A percentile compares a stretch with the other conserved stretches of the same genome.
phyloP scores from a whole-genome alignment of 1,140 invertebrate species.

The Drosophila malerkotliana region DNA sequence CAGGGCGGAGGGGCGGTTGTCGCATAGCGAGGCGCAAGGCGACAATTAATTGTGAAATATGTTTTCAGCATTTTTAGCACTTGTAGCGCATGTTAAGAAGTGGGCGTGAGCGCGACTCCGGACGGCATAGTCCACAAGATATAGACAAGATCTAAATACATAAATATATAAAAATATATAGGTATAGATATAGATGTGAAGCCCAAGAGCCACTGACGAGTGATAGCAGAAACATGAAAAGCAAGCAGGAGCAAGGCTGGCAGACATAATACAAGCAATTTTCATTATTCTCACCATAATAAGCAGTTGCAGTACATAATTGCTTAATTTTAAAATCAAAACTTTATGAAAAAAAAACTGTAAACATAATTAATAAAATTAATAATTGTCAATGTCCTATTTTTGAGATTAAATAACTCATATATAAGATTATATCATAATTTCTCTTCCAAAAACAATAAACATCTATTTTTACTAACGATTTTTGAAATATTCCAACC shows the following conservation, averaged over 20 bases:
- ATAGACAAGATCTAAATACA: constrained; percentile 19
- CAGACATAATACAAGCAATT: constrained; percentile 54
- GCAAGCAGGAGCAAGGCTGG: not conserved
- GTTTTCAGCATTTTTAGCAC: constrained; percentile 81
- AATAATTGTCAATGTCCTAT: too few relatives aligned
- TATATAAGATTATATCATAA: too few relatives aligned
- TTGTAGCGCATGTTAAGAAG: constrained; percentile 74
- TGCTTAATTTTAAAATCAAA: not conserved
- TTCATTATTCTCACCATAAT: constrained; percentile 41
- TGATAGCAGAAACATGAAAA: constrained; percentile 6
- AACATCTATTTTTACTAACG: not conserved
- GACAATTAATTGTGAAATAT: constrained; percentile 83
- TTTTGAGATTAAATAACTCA: too few relatives aligned
- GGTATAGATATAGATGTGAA: not conserved
- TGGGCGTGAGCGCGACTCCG: constrained; percentile 55
- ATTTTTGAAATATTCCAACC: not conserved
- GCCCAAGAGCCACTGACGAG: constrained; percentile 18
- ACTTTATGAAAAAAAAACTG: not conserved
- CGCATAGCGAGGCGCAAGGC: constrained; percentile 42
- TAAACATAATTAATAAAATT: too few relatives aligned
- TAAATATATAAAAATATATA: constrained; percentile 7
- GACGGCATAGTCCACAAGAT: constrained; percentile 15
- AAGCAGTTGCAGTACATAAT: constrained; percentile 16
- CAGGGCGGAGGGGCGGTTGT: constrained; percentile 19
- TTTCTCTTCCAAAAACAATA: too few relatives aligned